Evolutionary conservation across 2,113 vertebrate genomes (phyloP), one percentile per base, ranked within the genome.

Genomic region (Rynchops niger): DNA sequence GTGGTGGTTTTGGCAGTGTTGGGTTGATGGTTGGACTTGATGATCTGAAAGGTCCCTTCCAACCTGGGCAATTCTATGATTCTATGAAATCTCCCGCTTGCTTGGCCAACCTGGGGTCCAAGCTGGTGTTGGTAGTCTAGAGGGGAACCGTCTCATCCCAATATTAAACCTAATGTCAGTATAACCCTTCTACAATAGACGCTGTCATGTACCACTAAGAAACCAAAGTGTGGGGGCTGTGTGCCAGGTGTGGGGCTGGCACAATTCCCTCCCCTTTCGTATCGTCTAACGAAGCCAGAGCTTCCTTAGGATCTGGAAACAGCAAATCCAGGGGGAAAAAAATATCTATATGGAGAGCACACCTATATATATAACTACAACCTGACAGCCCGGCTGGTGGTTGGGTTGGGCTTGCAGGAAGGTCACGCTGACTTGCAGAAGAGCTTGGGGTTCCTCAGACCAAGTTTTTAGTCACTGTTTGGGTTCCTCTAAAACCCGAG

Each of bases 211-310:
- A 34, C 36, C 50, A 22, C 21, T 22, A n/a, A 14, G 36, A n/a
- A 55, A 21, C 15, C 25, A 5, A 42, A 63, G 63, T 1, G 16
- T 13, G 45, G 29, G 29, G 23, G 47, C 34, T 47, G 25, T 4
- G 19, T 22, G 47, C 55, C 62, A 74, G 77, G 58, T 30, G 42
- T 2, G 1, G 21, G 45, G 36, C 34, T 45, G 61, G 59, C 9
- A 7, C 14, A 12, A 2, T 56, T 69, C 32, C 63, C 34, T 52
- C 7, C n/a, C 17, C 22, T 26, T 56, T 70, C 20, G 9, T 23
- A 17, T 40, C 12, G 26, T 77, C 69, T 42, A 45, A 5, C 1
- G 4, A 61, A 76, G 11, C 7, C 0, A 0, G 0, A 10, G 2
- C 22, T 72, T 81, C 65, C 11, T 66, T 66, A 20, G 15, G 19